Percentiles rank a stretch among this genome's conserved stretches.
phyloP scores from a whole-genome alignment of 2,113 vertebrate species.

The Sinocyclocheilus rhinocerous region DNA sequence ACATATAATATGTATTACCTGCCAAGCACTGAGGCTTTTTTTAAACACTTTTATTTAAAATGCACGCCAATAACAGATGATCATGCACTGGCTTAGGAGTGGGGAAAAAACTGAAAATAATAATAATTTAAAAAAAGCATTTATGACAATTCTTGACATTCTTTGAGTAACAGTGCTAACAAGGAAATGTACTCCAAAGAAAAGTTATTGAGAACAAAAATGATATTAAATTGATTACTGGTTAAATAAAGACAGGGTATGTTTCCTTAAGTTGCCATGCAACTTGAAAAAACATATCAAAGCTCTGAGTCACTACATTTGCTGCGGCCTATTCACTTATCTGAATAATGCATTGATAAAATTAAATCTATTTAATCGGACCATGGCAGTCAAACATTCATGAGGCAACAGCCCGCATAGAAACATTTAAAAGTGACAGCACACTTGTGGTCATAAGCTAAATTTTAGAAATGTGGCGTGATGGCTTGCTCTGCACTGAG shows the following conservation, averaged over 20 bases:
- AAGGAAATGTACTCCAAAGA: not conserved
- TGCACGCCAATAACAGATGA: not conserved
- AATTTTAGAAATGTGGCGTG: not conserved
- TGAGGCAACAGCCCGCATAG: not conserved
- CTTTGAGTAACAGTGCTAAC: not conserved
- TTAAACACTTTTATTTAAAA: not conserved
- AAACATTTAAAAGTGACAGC: not conserved
- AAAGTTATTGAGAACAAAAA: slow-evolving; percentile 15
- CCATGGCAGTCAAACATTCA: slow-evolving; percentile 21
- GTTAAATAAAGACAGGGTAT: slow-evolving; percentile 52
- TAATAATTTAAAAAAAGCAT: too few species aligned
- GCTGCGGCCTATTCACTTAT: slow-evolving; percentile 26
- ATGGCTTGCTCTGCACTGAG: not conserved
- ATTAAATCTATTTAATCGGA: slow-evolving; percentile 20
- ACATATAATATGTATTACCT: not conserved
- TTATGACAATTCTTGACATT: not conserved
- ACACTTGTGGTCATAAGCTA: not conserved
- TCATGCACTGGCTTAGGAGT: not conserved
- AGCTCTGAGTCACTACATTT: slow-evolving; percentile 51
- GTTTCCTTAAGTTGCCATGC: slow-evolving; percentile 49
- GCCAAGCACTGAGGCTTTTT: not conserved
- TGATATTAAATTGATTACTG: slow-evolving; percentile 44
- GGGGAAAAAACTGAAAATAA: not conserved
- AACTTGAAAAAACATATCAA: slow-evolving; percentile 50
- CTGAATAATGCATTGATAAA: not conserved